phyloP scores from a whole-genome alignment of 2,797 vertebrate genomes.

The Falco rusticolus region DNA sequence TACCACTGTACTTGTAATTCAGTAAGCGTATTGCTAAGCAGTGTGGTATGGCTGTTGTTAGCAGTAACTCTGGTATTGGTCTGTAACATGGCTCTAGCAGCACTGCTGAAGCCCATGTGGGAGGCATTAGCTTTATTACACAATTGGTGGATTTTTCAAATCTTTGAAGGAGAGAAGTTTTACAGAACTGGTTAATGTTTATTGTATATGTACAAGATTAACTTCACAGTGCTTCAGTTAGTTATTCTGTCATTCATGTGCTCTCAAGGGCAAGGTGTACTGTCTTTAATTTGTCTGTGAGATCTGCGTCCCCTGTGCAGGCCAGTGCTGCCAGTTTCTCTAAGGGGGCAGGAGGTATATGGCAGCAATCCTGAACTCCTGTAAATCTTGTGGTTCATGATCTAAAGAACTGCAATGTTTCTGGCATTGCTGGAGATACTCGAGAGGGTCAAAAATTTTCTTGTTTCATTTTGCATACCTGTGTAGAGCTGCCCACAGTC shows the following conservation, averaged over 20 bases:
- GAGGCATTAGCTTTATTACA: background rate
- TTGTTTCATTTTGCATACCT: conserved; percentile 24
- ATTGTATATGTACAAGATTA: background rate
- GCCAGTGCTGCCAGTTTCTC: background rate
- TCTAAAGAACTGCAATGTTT: background rate
- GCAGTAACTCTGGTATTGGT: background rate
- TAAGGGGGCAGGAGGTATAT: background rate
- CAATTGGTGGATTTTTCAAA: background rate
- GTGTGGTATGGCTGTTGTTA: background rate
- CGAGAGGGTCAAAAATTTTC: background rate
- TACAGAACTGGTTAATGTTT: background rate
- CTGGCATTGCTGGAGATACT: background rate
- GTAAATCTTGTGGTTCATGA: background rate
- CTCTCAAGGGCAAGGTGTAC: background rate
- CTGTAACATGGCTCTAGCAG: background rate
- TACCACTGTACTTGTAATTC: background rate
- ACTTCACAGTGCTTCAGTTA: background rate
- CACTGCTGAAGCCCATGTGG: background rate
- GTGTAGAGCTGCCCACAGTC: background rate
- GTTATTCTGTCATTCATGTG: background rate
- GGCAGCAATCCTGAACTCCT: background rate
- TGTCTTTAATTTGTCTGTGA: background rate
- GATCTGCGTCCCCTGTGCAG: background rate
- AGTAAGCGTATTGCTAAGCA: background rate
- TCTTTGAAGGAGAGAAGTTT: background rate